Base-by-base conservation (phyloP, 2,888 invertebrate genomes). In the Gasteruption jaculator region DNA sequence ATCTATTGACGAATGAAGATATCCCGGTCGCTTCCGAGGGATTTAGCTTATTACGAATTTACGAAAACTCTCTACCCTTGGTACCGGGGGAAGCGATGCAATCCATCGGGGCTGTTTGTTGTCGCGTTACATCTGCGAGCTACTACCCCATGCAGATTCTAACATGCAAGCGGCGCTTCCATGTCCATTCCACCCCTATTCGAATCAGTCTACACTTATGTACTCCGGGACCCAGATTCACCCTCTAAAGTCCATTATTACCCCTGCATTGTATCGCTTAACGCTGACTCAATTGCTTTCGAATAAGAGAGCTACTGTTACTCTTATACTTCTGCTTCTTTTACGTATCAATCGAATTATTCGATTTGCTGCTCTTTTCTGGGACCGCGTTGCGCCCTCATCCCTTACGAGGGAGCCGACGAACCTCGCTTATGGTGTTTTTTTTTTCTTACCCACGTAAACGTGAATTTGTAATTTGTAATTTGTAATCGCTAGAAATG, bases 251-350 rank as follows among this genome's bases (percentile, higher is more conserved):
- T 63, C 70, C 65, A 70, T 70, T 70, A 70, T 70, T 70, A 66
- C 66, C 59, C 67, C 50, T 67, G 68, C 68, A 70, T 70, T 69
- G 68, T 70, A 61, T 63, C 61, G 68, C 69, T 68, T 62, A 68
- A 68, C 68, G 64, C 65, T 63, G 68, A 65, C 69, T 70, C 69
- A 65, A 68, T 70, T 70, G 70, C 70, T 69, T 70, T 69, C 65
- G 65, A 68, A 69, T 70, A 69, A 68, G 63, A 60, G 50, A 15
- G 10, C 7, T 42, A 32, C 29, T 15, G 38, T 36, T 34, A 32
- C 37, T 37, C 26, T 26, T 31, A 20, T 29, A 11, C 29, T 35
- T 32, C 21, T 41, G 26, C 39, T 32, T 46, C 37, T 40, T 45
- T 48, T 22, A 8, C 24, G 54, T 57, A 63, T 62, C 64, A 61